Percentiles rank a stretch among this genome's conserved stretches.
phyloP scores from a whole-genome alignment of 2,888 invertebrate genomes.

The Noctua janthina region DNA sequence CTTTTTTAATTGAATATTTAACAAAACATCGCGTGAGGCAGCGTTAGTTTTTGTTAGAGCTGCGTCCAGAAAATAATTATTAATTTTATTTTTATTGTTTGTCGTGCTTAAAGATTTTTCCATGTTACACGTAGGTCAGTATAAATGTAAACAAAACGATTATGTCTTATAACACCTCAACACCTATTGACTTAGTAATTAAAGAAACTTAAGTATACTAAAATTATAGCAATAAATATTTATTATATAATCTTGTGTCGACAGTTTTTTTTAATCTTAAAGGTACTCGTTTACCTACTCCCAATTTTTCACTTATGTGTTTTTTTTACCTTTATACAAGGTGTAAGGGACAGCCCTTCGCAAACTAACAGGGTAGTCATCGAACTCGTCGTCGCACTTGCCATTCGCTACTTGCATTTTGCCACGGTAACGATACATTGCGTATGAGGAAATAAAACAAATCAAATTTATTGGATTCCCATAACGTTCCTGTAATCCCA shows the following conservation, averaged over 20 bases:
- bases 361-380: too few relatives aligned
- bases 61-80: not conserved
- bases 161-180: not conserved
- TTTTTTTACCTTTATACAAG: not conserved
- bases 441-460: too few relatives aligned
- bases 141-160: not conserved
- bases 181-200: not conserved
- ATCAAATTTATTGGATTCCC: too few relatives aligned
- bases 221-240: too few relatives aligned
- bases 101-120: not conserved
- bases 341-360: too few relatives aligned
- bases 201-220: not conserved
- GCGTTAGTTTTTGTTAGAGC: not conserved
- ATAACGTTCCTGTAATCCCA: too few relatives aligned
- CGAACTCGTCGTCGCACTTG: too few relatives aligned
- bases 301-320: not conserved
- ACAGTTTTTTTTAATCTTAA: too few relatives aligned
- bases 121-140: not conserved
- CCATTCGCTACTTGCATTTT: too few relatives aligned
- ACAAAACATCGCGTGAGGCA: conserved; percentile 7
- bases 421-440: too few relatives aligned
- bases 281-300: not conserved
- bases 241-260: too few relatives aligned
- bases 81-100: not conserved
- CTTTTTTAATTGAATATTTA: conserved; percentile 55